Evolutionary conservation across 2,888 invertebrate species (phyloP).

Genomic region (Drosophila suboccidentalis): DNA sequence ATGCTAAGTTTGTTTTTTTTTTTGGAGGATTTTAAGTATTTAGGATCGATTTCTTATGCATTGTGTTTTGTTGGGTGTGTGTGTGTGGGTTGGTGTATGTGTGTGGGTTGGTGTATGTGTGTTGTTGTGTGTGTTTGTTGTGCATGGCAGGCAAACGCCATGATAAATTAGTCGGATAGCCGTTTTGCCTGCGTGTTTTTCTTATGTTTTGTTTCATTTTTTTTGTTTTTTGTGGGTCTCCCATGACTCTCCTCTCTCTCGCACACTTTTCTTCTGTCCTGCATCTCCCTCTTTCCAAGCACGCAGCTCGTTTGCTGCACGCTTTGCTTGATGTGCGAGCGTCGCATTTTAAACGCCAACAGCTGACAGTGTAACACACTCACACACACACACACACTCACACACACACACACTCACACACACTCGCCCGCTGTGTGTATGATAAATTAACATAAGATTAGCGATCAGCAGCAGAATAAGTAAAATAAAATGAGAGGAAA

Average conservation of each 20-base stretch:
- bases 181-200: slow-evolving; percentile 58
- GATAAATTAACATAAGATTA: slow-evolving; percentile 78
- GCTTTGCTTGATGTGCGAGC: slow-evolving; percentile 28
- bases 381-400: background rate
- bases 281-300: background rate
- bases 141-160: slow-evolving; percentile 52
- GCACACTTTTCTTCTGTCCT: background rate
- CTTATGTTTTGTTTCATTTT: slow-evolving; percentile 35
- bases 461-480: slow-evolving; percentile 66
- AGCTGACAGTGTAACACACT: slow-evolving; percentile 50
- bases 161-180: slow-evolving; percentile 64
- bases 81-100: slow-evolving; percentile 15
- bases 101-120: slow-evolving; percentile 8
- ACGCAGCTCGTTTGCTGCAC: slow-evolving; percentile 14
- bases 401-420: slow-evolving; percentile 20
- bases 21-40: background rate
- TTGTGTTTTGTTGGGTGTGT: background rate
- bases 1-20: slow-evolving; percentile 6
- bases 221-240: slow-evolving; percentile 16
- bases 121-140: slow-evolving; percentile 28
- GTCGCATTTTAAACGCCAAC: slow-evolving; percentile 53
- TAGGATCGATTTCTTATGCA: slow-evolving; percentile 5
- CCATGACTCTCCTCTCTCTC: background rate
- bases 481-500: slow-evolving; percentile 1
- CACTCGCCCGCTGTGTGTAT: slow-evolving; percentile 54